Base-by-base conservation (phyloP, 1,140 invertebrate species). In the Orchesella cincta region DNA sequence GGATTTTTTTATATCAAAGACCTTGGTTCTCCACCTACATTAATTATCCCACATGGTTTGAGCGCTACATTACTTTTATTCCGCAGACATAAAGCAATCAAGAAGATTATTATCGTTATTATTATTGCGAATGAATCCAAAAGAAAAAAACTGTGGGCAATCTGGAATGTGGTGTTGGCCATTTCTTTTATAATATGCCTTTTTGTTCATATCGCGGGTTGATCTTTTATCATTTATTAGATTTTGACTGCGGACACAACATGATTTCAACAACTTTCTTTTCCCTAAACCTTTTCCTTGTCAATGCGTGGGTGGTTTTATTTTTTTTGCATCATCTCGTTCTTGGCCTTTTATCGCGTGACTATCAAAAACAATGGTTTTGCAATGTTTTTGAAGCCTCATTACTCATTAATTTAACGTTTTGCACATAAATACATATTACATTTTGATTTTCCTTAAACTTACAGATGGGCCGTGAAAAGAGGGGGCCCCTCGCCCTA, bases 401-500 rank as follows among this genome's bases (percentile, higher is more conserved):
- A n/a, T n/a, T n/a, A n/a, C n/a, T n/a, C n/a, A n/a, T n/a, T n/a
- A n/a, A n/a, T n/a, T n/a, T n/a, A n/a, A n/a, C n/a, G 39, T 18
- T 46, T 46, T 46, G 5, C 39, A 46, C 18, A 46, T 8, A 46
- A 46, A 46, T 8, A 46, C 18, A 8, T 5, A 8, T 18, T 18
- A 46, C 18, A 46, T 8, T 46, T 46, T 46, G 18, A 46, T 46
- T 46, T 46, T 46, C 18, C 18, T 46, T 46, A 46, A 46, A 46
- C 39, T 36, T 28, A 35, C 16, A 34, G 76, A 73, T 73, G 71
- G 70, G 28, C 18, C 29, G 71, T 51, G 78, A 79, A 51, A 79
- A 76, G 36, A 34, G 78, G 33, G 81, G 81, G 18, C 73, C 78
- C n/a, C 31, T 74, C 16, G 81, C 79, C 1, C 76, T 82, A 1